Conservation (phyloP, 2,113 vertebrate genomes). For the Heloderma charlesbogerti region DNA sequence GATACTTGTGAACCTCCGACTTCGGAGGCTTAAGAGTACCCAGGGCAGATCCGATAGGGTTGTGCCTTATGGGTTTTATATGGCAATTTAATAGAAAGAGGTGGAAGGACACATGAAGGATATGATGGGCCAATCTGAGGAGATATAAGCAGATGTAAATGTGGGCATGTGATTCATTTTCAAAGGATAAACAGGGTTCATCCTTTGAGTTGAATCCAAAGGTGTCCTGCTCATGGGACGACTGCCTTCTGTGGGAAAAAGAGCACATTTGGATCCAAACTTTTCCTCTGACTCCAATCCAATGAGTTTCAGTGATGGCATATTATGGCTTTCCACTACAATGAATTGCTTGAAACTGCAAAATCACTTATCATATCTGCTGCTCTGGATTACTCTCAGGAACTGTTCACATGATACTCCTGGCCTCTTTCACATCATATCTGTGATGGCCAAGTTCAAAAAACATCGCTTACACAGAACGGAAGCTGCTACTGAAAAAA, state of each 20-base stretch:
- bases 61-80: too few species aligned
- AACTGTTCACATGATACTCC: not conserved
- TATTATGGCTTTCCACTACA: not conserved
- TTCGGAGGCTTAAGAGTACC: too few species aligned
- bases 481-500: not conserved
- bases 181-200: not conserved
- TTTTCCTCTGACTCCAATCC: not conserved
- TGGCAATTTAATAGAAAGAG: not conserved
- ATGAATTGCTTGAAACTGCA: not conserved
- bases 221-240: not conserved
- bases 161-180: not conserved
- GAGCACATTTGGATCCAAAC: not conserved
- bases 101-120: not conserved
- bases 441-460: not conserved
- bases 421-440: not conserved
- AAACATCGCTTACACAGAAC: not conserved
- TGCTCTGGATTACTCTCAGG: not conserved
- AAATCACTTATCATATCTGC: not conserved
- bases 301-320: not conserved
- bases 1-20: too few species aligned
- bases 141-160: not conserved
- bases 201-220: not conserved
- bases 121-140: not conserved
- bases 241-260: not conserved
- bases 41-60: too few species aligned